Conservation (phyloP, 2,113 vertebrate species). For the Phyllostomus discolor region DNA sequence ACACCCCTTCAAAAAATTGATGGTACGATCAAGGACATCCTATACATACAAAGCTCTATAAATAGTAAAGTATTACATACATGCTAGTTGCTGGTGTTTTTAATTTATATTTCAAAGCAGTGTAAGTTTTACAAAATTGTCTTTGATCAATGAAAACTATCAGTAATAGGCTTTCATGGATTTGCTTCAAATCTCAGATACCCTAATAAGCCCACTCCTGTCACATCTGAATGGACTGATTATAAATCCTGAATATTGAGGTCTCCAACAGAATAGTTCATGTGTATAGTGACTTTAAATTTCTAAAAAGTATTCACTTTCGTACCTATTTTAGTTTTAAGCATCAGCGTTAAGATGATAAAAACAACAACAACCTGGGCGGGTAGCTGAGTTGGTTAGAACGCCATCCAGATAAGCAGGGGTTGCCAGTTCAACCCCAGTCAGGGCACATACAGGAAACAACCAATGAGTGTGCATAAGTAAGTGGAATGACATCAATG, state of each 20-base stretch:
- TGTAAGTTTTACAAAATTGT: neutral
- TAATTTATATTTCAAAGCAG: neutral
- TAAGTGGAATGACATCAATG: no score
- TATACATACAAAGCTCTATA: neutral
- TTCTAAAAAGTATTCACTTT: neutral
- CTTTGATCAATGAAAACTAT: neutral
- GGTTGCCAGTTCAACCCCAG: no score
- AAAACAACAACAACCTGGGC: neutral
- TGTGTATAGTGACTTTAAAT: neutral
- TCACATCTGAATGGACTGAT: neutral
- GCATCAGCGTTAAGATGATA: neutral
- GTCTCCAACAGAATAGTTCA: neutral
- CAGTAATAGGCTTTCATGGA: neutral
- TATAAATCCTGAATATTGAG: neutral
- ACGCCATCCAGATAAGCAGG: no score
- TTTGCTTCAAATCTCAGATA: neutral
- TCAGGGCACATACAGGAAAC: no score
- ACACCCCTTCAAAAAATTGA: neutral
- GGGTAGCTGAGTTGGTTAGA: no score
- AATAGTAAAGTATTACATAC: neutral
- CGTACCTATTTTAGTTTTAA: neutral
- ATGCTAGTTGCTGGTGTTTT: neutral
- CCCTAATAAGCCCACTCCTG: neutral
- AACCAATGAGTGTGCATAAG: no score
- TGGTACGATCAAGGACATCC: neutral